Evolutionary conservation across 2,888 invertebrate genomes (phyloP).

Genomic region (Allygus modestus): DNA sequence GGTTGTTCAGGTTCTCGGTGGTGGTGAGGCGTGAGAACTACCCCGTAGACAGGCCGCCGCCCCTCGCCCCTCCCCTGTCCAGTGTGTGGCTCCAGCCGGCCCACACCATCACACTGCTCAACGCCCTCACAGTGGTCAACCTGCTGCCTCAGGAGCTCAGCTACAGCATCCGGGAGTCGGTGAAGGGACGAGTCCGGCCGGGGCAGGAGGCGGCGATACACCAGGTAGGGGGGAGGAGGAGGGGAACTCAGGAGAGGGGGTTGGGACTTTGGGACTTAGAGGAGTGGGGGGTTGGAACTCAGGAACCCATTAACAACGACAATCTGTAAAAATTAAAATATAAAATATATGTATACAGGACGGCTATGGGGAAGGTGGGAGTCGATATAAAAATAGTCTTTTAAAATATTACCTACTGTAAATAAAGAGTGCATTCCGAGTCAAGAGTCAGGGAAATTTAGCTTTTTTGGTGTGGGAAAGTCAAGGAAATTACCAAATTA

Average conservation of each 20-base stretch:
- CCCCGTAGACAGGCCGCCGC: conserved; percentile 81
- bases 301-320: no score
- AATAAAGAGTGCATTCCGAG: no score
- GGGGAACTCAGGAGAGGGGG: no score
- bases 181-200: conserved; percentile 74
- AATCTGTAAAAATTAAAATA: no score
- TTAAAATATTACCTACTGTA: no score
- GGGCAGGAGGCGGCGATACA: conserved; percentile 69
- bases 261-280: conserved; percentile 11
- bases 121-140: conserved; percentile 91
- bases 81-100: conserved; percentile 82
- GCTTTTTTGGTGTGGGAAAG: no score
- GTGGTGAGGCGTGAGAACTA: conserved; percentile 89
- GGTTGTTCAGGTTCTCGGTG: conserved; percentile 90
- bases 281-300: no score
- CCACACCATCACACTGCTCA: conserved; percentile 90
- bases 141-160: conserved; percentile 90
- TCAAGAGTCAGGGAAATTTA: no score
- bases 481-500: no score
- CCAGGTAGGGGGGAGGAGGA: conserved; percentile 65
- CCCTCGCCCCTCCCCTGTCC: conserved; percentile 71
- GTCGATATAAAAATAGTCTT: no score
- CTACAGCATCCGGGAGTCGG: conserved; percentile 77
- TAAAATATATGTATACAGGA: no score
- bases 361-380: no score